phyloP scores from a whole-genome alignment of 1,140 invertebrate genomes.

The Metopolophium dirhodum region DNA sequence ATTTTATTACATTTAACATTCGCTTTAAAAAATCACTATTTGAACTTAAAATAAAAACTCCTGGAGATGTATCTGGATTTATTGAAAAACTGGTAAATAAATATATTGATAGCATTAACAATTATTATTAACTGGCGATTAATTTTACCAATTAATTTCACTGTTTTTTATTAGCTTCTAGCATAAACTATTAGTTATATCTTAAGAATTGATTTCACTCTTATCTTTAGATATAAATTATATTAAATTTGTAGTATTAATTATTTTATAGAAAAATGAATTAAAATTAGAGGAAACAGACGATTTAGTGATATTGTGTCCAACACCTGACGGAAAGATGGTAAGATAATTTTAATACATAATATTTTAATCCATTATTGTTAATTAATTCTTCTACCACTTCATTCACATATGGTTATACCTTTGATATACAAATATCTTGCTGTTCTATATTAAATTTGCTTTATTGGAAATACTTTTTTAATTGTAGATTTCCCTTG shows the following conservation, averaged over 20 bases:
- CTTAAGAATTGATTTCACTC: background rate
- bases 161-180: background rate
- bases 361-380: background rate
- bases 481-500: background rate
- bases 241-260: background rate
- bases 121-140: no score
- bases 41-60: background rate
- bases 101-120: background rate
- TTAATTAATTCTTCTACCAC: background rate
- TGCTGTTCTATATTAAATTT: background rate
- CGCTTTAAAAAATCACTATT: background rate
- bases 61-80: background rate
- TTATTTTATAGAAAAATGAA: slow-evolving; percentile 33
- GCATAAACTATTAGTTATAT: background rate
- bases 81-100: slow-evolving; percentile 36
- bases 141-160: background rate
- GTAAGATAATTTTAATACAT: background rate
- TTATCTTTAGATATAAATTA: background rate
- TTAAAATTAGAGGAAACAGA: background rate
- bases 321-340: slow-evolving; percentile 34
- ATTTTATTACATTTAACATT: slow-evolving; percentile 37
- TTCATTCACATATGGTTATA: background rate
- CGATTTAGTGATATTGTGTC: slow-evolving; percentile 22
- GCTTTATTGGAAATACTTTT: background rate
- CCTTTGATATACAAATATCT: background rate